Percentiles rank a stretch among this genome's conserved stretches.
Evolutionary conservation across 1,140 invertebrate genomes (phyloP).

Genomic region (Neuroterus valhalla): DNA sequence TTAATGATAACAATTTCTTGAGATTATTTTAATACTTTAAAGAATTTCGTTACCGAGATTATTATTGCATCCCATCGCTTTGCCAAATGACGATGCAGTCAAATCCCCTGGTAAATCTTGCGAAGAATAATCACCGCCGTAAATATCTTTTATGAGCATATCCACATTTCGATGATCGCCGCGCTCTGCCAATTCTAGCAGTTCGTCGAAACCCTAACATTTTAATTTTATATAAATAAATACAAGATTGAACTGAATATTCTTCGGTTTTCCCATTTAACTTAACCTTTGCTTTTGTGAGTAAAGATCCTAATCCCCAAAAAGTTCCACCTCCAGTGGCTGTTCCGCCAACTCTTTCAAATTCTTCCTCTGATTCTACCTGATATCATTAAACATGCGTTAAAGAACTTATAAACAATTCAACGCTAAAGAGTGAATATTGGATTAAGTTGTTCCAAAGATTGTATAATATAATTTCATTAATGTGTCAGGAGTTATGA

Average conservation of each 20-base stretch:
- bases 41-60: slow-evolving; percentile 52
- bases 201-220: slow-evolving; percentile 82
- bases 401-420: too few species aligned
- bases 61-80: slow-evolving; percentile 75
- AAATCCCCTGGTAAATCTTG: slow-evolving; percentile 81
- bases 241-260: not conserved
- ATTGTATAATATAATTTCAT: too few species aligned
- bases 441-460: too few species aligned
- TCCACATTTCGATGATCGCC: slow-evolving; percentile 86
- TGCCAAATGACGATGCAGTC: slow-evolving; percentile 88
- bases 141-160: slow-evolving; percentile 86
- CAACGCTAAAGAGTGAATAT: too few species aligned
- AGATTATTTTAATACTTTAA: not conserved
- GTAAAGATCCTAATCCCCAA: slow-evolving; percentile 84
- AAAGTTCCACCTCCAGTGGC: slow-evolving; percentile 87
- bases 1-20: not conserved
- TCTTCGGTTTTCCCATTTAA: too few species aligned
- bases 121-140: slow-evolving; percentile 79
- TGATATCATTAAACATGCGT: slow-evolving; percentile 57
- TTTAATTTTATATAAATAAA: slow-evolving; percentile 42
- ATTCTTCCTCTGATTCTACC: slow-evolving; percentile 84
- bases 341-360: slow-evolving; percentile 84
- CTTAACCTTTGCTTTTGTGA: slow-evolving; percentile 81
- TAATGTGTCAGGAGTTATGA: too few species aligned
- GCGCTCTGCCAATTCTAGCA: slow-evolving; percentile 81